Evolutionary conservation across 2,797 vertebrate genomes (phyloP), one percentile per base, ranked within the genome.

Genomic region (Thunnus albacares): DNA sequence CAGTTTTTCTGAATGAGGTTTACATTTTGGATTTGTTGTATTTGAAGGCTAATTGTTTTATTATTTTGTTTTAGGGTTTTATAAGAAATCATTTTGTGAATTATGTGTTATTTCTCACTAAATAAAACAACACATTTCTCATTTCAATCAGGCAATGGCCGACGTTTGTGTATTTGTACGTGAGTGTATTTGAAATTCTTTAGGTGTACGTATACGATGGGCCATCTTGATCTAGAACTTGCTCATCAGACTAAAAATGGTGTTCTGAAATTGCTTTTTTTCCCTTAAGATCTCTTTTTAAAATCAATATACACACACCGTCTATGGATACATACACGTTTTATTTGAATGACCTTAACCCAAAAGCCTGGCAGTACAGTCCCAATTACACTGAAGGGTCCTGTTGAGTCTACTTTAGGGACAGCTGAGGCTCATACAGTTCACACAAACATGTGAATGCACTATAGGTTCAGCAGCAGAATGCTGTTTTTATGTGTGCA

Each of bases 121-220:
- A 68, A 87, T 65, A 68, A 81, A 83, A 83, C n/a, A 5, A 47
- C 11, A 5, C 0, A 0, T 24, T 49, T 47, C 10, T 13, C 10
- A 55, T 59, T 73, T 62, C 6, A 62, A 71, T 58, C 14, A 63
- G 3, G 14, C 11, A 64, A 43, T 24, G 13, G 6, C 53, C 67
- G 33, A 8, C 35, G 13, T 33, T 28, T 62, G 24, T 24, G 24
- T 24, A 24, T 24, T 24, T 24, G 24, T 24, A 24, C 24, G 2
- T 24, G 2, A 30, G 28, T 35, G 14, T 15, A 8, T 64, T 63
- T 51, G 12, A 15, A 22, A 20, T 28, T 1, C 35, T 52, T 55
- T 43, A 41, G 20, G 1, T 51, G 15, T 24, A 11, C 1, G 6
- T 33, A 33, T 33, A 33, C 6, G 30, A 6, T 4, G 26, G 28